These are phyloP conservation scores for Triops cancriformis DNA, from an alignment of 1,140 invertebrate species.

Conservation along the genomic window DNA sequence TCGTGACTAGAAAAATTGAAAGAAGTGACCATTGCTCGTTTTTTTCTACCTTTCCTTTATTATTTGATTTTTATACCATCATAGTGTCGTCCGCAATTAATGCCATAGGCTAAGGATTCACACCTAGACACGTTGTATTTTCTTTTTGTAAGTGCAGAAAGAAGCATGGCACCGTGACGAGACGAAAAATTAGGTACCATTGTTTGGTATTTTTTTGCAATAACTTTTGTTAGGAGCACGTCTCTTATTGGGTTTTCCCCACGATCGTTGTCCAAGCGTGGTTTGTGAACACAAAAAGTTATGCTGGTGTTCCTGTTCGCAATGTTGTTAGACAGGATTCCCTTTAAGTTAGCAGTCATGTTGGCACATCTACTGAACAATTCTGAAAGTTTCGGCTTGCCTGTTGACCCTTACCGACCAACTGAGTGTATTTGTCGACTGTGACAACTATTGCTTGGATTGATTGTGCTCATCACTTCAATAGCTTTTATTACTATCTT, in stretches of 20 bases:
- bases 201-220: not conserved
- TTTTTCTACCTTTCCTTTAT: not conserved
- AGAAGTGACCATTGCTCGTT: too few relatives aligned
- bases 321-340: not conserved
- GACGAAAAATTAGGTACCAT: not conserved
- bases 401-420: not conserved
- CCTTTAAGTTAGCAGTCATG: not conserved
- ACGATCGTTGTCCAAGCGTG: not conserved
- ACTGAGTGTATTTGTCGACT: too few relatives aligned
- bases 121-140: not conserved
- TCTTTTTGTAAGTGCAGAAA: not conserved
- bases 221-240: not conserved
- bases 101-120: not conserved
- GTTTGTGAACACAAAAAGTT: not conserved
- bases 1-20: too few relatives aligned
- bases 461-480: not conserved
- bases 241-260: constrained; percentile 1
- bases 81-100: not conserved
- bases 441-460: not conserved
- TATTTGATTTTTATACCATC: not conserved
- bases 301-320: not conserved
- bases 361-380: not conserved
- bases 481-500: not conserved
- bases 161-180: not conserved
- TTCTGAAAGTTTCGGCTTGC: not conserved